phyloP scores from a whole-genome alignment of 2,888 invertebrate genomes.

The Resseliella maxima region DNA sequence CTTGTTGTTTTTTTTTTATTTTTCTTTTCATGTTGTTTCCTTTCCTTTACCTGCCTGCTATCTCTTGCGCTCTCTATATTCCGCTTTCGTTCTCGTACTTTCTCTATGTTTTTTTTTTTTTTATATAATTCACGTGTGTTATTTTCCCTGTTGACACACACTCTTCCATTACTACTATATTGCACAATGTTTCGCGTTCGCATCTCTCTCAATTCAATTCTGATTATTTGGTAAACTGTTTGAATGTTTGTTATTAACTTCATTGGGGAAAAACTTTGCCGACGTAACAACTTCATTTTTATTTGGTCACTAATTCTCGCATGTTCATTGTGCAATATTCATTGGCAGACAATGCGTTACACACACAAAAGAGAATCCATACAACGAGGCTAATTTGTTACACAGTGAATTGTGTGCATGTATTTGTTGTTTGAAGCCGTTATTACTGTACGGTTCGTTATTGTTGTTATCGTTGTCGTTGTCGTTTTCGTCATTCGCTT shows the following conservation, averaged over 20 bases:
- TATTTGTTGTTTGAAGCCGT: not conserved
- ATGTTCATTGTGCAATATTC: not conserved
- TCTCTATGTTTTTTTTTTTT: not conserved
- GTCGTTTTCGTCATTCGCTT: not conserved
- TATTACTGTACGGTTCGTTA: no score
- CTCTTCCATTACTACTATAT: not conserved
- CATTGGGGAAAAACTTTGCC: slow-evolving; percentile 34
- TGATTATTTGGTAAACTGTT: slow-evolving; percentile 2
- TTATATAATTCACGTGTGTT: no score
- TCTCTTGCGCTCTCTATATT: not conserved
- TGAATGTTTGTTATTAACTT: slow-evolving; percentile 13
- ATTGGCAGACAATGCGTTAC: not conserved
- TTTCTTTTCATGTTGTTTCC: no score
- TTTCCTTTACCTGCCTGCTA: no score
- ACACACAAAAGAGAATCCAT: not conserved
- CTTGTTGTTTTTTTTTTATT: not conserved
- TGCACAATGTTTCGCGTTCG: not conserved
- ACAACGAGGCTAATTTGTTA: not conserved
- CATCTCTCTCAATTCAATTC: not conserved
- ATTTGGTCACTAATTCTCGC: slow-evolving; percentile 38
- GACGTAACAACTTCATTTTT: slow-evolving; percentile 36
- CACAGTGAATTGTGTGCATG: not conserved
- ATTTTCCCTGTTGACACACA: not conserved
- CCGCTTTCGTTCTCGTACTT: not conserved
- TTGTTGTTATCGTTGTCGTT: not conserved